Conservation (phyloP, 2,113 vertebrate species). For the Cyprinodon brontotheroides region DNA sequence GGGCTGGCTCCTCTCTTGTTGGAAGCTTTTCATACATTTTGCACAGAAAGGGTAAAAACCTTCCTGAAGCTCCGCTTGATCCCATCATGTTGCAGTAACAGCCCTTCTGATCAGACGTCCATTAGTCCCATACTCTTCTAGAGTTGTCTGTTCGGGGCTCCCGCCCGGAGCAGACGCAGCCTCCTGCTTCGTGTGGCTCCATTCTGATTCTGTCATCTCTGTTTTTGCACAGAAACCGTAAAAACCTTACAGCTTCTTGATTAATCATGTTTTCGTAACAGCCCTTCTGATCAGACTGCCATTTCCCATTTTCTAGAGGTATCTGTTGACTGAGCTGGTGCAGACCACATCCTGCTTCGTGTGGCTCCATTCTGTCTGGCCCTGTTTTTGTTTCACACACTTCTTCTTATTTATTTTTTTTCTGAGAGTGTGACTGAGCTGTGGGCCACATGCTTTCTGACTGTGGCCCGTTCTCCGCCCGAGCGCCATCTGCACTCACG, state of each 20-base stretch:
- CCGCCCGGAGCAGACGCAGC: slow-evolving; percentile 26
- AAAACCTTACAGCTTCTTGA: too few species aligned
- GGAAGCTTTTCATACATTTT: slow-evolving; percentile 59
- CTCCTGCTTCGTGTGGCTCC: slow-evolving; percentile 55
- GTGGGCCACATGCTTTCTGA: slow-evolving; percentile 34
- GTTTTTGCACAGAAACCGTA: too few species aligned
- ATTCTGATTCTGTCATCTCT: slow-evolving; percentile 48
- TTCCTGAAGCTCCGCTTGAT: slow-evolving; percentile 23
- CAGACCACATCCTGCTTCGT: slow-evolving; percentile 61
- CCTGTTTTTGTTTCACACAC: slow-evolving; percentile 39
- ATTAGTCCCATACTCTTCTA: slow-evolving; percentile 3
- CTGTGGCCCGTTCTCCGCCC: slow-evolving; percentile 32
- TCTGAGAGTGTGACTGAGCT: slow-evolving; percentile 21
- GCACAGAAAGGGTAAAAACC: slow-evolving; percentile 56
- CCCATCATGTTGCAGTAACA: slow-evolving; percentile 28
- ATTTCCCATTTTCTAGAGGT: too few species aligned
- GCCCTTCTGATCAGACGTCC: slow-evolving; percentile 13
- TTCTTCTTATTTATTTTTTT: neutral
- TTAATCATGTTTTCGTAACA: too few species aligned
- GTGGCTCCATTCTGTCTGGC: slow-evolving; percentile 45
- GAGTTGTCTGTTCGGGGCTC: slow-evolving; percentile 20
- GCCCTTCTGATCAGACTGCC: too few species aligned
- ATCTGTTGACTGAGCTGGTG: too few species aligned
- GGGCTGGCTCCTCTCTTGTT: slow-evolving; percentile 18
- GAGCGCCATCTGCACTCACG: slow-evolving; percentile 62